Evolutionary conservation across 92 coral and sea anemone genomes (phyloP), one percentile per base, ranked within the genome.

Genomic region (Zoanthus sansibaricus): DNA sequence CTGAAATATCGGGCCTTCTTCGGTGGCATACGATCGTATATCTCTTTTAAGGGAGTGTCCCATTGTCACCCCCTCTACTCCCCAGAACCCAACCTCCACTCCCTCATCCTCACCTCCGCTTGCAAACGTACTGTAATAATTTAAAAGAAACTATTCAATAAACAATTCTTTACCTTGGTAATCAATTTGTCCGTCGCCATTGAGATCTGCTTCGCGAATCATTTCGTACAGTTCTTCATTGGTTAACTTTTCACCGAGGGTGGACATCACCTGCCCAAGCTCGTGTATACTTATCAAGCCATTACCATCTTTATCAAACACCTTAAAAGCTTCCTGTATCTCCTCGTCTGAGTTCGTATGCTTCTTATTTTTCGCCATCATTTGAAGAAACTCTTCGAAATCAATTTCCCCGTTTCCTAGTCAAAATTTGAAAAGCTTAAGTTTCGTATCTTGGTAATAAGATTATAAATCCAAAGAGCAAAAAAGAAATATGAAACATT

Each of bases 221-320:
- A 96, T 95, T 71, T 93, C 97, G 68, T 96, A 96, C n/a, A 96
- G 83, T 52, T 96, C 99, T 33, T 96, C 99, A 45, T 95, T 98
- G 15, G 98, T 96, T 47, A 92, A 90, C 51, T 90, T 93, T 76
- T 96, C 98, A 0, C 99, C 99, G 9, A 94, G 93, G 70, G 88
- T 94, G 21, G 90, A 77, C 98, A 94, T 94, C 73, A 95, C 93
- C 18, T 90, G 98, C 69, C 89, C 85, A 16, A 96, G 94, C 49
- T 96, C 99, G 45, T 92, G 87, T n/a, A 94, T 88, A 78, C 96
- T 92, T 20, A 96, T 93, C 77, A 91, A 61, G 0, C 99, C 99
- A 37, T 95, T 86, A 17, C 93, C 96, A 84, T 92, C 92, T 69
- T 93, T 96, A 84, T 95, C 98, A 87, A 95, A 96, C 72, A 96